Evolutionary conservation across 2,888 invertebrate genomes (phyloP).

Genomic region (Ennomos fuscantarius): DNA sequence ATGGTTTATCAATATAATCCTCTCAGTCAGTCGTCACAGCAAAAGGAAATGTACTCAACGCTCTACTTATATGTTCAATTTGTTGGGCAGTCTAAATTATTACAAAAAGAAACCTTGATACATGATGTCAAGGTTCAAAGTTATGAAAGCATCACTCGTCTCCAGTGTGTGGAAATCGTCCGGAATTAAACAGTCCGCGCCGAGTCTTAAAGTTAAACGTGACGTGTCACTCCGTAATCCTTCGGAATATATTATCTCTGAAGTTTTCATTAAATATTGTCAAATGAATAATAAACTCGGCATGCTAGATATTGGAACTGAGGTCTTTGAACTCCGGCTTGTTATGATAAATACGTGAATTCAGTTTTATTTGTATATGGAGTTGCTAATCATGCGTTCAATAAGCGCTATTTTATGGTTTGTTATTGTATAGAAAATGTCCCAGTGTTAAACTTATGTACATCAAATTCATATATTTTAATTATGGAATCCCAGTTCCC

Average conservation of each 20-base stretch:
- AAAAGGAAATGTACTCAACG: slow-evolving; percentile 1
- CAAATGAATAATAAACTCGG: slow-evolving; percentile 35
- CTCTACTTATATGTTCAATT: slow-evolving; percentile 4
- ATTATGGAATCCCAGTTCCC: slow-evolving; percentile 1
- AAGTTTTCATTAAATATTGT: slow-evolving; percentile 19
- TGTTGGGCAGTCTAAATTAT: slow-evolving; percentile 11
- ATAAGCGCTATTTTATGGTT: neutral
- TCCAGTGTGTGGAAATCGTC: slow-evolving; percentile 18
- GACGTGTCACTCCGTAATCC: slow-evolving; percentile 5
- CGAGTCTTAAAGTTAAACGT: slow-evolving; percentile 5
- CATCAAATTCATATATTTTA: too few species aligned
- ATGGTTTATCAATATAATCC: too few species aligned
- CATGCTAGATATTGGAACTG: slow-evolving; percentile 43
- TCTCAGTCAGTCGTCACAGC: neutral
- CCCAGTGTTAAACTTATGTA: neutral
- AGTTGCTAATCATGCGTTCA: slow-evolving; percentile 21
- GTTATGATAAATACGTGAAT: slow-evolving; percentile 55
- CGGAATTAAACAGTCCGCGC: slow-evolving; percentile 16
- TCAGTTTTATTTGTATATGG: slow-evolving; percentile 52
- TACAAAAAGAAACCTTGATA: slow-evolving; percentile 20
- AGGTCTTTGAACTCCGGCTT: slow-evolving; percentile 57
- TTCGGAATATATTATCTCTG: slow-evolving; percentile 6
- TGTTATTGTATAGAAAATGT: too few species aligned
- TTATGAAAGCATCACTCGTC: slow-evolving; percentile 6
- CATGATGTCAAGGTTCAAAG: slow-evolving; percentile 15